These are phyloP conservation scores for Aviceda subcristata DNA, from an alignment of 2,113 vertebrate genomes.

Conservation along the genomic window DNA sequence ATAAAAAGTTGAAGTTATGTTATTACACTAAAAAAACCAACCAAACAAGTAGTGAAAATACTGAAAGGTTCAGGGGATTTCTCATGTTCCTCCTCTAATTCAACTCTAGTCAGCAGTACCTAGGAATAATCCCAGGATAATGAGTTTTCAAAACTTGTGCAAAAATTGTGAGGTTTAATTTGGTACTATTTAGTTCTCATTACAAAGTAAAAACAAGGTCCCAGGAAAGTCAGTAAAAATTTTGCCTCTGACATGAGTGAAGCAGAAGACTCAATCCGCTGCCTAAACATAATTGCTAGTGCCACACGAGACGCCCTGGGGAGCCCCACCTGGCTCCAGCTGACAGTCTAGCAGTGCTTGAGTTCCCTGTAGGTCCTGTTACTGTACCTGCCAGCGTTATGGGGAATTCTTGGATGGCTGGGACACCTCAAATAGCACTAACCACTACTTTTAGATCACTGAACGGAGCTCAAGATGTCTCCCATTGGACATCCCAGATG, in stretches of 20 bases:
- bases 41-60: neutral
- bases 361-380: neutral
- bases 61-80: neutral
- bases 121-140: neutral
- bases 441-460: neutral
- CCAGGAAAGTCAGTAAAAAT: neutral
- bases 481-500: neutral
- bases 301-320: neutral
- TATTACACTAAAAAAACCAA: neutral
- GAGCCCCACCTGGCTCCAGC: neutral
- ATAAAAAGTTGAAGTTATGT: neutral
- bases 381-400: neutral
- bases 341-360: neutral
- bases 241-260: neutral
- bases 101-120: neutral
- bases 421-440: neutral
- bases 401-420: neutral
- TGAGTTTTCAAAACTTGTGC: neutral
- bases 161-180: neutral
- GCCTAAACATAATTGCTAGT: neutral
- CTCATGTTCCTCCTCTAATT: neutral
- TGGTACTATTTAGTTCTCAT: neutral
- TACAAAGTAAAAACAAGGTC: neutral
- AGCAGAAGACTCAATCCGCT: neutral
- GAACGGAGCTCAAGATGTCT: neutral